These are phyloP conservation scores for Prolemur simus DNA, from an alignment of 2,113 vertebrate species.

Conservation along the genomic window DNA sequence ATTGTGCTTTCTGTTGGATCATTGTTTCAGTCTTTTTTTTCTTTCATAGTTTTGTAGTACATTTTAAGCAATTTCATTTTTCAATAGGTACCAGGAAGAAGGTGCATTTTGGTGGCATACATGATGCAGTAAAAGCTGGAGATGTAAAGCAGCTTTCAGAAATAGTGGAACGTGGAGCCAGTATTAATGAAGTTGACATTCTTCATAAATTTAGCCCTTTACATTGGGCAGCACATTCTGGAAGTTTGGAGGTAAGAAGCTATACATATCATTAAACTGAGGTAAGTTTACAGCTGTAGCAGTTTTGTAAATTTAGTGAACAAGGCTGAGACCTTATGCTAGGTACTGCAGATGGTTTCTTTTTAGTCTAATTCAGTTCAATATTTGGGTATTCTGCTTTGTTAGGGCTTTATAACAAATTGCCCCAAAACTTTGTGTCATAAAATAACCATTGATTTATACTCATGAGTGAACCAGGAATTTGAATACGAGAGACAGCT, in stretches of 20 bases:
- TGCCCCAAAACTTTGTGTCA: not conserved
- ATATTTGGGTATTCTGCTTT: not conserved
- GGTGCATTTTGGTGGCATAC: constrained; percentile 72
- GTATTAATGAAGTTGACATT: constrained; percentile 84
- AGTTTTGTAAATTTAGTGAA: constrained; percentile 2
- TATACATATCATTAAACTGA: not conserved
- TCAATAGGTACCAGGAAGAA: constrained; percentile 78
- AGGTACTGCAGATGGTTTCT: not conserved
- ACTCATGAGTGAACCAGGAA: not conserved
- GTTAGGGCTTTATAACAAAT: constrained; percentile 1
- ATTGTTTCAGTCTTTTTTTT: not conserved
- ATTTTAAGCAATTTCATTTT: constrained; percentile 51
- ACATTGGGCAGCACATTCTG: constrained; percentile 88
- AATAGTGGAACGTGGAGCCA: constrained; percentile 79
- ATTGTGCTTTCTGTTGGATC: constrained; percentile 19
- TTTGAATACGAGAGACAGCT: not conserved
- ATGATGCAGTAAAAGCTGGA: constrained; percentile 84
- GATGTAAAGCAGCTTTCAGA: constrained; percentile 83
- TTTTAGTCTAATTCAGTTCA: constrained; percentile 30
- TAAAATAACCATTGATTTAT: constrained; percentile 39
- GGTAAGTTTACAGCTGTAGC: not conserved
- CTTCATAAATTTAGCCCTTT: constrained; percentile 86
- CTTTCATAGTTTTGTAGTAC: constrained; percentile 1
- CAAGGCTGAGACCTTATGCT: not conserved
- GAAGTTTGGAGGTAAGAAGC: constrained; percentile 88